A percentile compares a stretch with the other conserved stretches of the same genome.
Evolutionary conservation across 2,797 vertebrate species (phyloP).

Genomic region (Sylvia borin): DNA sequence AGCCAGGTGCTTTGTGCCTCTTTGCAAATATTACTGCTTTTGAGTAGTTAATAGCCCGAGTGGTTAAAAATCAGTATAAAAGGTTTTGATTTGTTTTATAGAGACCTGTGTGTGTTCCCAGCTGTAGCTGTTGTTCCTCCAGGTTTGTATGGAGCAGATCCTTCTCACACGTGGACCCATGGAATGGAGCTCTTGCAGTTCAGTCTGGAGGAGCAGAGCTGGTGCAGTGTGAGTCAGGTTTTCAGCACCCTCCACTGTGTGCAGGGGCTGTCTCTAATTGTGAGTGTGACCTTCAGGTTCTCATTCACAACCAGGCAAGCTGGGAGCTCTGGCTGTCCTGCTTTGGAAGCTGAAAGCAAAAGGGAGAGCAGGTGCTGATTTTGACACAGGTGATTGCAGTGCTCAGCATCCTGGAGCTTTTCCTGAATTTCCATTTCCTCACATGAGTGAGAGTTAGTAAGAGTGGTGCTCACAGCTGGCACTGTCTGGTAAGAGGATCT

Average conservation of each 20-base stretch:
- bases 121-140: constrained; percentile 81
- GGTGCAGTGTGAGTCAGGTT: constrained; percentile 88
- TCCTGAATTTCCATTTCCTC: constrained; percentile 83
- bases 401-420: constrained; percentile 76
- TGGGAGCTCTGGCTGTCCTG: constrained; percentile 86
- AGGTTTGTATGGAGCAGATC: constrained; percentile 77
- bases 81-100: constrained; percentile 46
- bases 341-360: constrained; percentile 85
- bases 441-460: constrained; percentile 85
- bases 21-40: not conserved
- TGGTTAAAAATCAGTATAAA: not conserved
- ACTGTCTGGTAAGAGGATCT: not conserved
- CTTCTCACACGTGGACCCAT: constrained; percentile 73
- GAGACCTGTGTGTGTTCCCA: constrained; percentile 82
- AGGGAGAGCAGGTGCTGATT: constrained; percentile 83
- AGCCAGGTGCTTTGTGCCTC: not conserved
- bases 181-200: constrained; percentile 73
- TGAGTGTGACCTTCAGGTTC: not conserved
- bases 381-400: constrained; percentile 78
- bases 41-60: not conserved
- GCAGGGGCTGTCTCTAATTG: not conserved
- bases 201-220: constrained; percentile 74
- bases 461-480: constrained; percentile 66
- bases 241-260: not conserved
- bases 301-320: constrained; percentile 78